phyloP scores from a whole-genome alignment of 2,888 invertebrate species.

The Ctena decussata region DNA sequence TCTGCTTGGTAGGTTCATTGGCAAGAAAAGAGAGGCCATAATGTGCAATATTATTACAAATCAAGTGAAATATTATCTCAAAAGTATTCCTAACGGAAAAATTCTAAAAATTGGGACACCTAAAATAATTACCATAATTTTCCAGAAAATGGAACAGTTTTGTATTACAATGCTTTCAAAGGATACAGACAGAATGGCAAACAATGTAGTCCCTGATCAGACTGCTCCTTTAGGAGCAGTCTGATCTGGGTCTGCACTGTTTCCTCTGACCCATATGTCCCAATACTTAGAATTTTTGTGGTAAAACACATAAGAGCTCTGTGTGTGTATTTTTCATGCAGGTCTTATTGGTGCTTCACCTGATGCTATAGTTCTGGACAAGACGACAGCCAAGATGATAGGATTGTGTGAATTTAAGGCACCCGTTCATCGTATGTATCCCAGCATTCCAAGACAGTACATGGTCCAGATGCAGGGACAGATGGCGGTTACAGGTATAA shows the following conservation, averaged over 20 bases:
- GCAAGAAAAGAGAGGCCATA: too few species aligned
- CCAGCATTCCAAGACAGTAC: conserved; percentile 73
- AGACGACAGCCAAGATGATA: conserved; percentile 29
- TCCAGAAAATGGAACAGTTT: too few species aligned
- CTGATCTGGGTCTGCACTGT: neutral
- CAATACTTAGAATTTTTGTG: too few species aligned
- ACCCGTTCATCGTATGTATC: conserved; percentile 73
- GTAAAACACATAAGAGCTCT: neutral
- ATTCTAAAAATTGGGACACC: too few species aligned
- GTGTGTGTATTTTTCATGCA: neutral
- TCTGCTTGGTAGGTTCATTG: too few species aligned
- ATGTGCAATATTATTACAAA: too few species aligned
- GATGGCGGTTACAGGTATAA: conserved; percentile 75
- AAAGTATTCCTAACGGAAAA: too few species aligned
- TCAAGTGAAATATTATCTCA: too few species aligned
- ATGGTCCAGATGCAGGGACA: conserved; percentile 83
- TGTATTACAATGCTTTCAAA: too few species aligned
- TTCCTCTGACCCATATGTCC: neutral
- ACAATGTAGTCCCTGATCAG: too few species aligned
- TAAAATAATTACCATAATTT: too few species aligned
- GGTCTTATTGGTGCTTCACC: conserved; percentile 76
- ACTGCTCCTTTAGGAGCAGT: neutral
- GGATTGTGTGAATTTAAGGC: conserved; percentile 81
- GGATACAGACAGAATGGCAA: too few species aligned
- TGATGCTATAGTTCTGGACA: conserved; percentile 73